Conservation (phyloP, 2,797 vertebrate species). For the Ibycter americanus region DNA sequence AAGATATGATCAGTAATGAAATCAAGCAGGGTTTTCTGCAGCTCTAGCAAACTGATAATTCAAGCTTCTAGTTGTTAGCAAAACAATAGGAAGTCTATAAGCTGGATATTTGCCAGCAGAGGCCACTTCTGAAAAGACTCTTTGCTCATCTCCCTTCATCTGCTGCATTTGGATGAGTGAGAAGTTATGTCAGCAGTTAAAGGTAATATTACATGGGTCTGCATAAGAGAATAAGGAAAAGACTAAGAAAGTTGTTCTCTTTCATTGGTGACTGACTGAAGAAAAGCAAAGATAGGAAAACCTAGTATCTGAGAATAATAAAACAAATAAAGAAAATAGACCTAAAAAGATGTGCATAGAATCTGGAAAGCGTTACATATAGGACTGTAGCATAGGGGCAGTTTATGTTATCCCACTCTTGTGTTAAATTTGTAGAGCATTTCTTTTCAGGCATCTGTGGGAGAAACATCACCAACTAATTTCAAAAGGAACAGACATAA, state of each 20-base stretch:
- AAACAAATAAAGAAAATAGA: not conserved
- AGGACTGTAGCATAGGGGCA: not conserved
- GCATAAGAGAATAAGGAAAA: conserved; percentile 11
- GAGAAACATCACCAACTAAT: not conserved
- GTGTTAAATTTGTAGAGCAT: not conserved
- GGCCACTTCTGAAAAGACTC: conserved; percentile 25
- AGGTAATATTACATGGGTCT: not conserved
- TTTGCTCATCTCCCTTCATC: not conserved
- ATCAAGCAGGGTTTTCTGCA: not conserved
- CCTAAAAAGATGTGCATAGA: not conserved
- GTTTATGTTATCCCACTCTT: not conserved
- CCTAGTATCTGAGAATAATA: not conserved
- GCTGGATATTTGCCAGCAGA: conserved; percentile 16
- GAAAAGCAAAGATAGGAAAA: not conserved
- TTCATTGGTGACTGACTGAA: not conserved
- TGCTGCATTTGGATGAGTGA: not conserved
- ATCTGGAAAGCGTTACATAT: not conserved
- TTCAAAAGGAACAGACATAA: not conserved
- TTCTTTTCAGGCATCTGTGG: not conserved
- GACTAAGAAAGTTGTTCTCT: not conserved
- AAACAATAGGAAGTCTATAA: conserved; percentile 42
- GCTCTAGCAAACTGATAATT: not conserved
- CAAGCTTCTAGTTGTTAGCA: conserved; percentile 15
- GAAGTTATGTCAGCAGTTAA: conserved; percentile 13
- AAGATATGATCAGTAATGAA: not conserved